A percentile compares a stretch with the other conserved stretches of the same genome.
phyloP scores from a whole-genome alignment of 2,888 invertebrate genomes.

The Arge pagana region DNA sequence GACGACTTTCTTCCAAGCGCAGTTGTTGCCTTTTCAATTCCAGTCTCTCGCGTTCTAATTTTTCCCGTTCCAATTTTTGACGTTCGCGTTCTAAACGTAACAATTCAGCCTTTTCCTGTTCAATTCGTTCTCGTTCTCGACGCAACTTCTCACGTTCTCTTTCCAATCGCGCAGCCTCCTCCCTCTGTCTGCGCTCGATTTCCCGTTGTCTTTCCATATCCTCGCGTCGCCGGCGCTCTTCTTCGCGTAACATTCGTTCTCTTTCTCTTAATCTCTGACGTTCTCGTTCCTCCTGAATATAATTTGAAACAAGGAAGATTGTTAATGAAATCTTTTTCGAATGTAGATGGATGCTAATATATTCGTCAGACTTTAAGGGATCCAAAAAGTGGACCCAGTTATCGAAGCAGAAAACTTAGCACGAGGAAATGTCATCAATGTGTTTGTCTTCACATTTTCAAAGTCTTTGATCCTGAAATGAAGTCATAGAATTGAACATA shows the following conservation, averaged over 20 bases:
- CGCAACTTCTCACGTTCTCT: constrained; percentile 81
- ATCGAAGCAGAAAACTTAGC: no score
- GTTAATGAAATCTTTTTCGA: no score
- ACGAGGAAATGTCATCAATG: no score
- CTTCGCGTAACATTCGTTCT: constrained; percentile 77
- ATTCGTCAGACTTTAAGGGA: no score
- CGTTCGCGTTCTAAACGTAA: constrained; percentile 83
- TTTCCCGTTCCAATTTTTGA: constrained; percentile 75
- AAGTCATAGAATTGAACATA: no score
- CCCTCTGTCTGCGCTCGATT: constrained; percentile 80
- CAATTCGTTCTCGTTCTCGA: constrained; percentile 84
- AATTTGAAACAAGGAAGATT: constrained; percentile 26
- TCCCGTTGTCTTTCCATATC: constrained; percentile 79
- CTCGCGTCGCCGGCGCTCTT: constrained; percentile 79
- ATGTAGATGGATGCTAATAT: no score
- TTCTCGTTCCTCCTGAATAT: constrained; percentile 76
- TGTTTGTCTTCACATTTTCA: no score
- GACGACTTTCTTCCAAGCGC: constrained; percentile 52
- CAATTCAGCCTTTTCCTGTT: constrained; percentile 85
- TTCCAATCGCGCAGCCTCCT: constrained; percentile 81
- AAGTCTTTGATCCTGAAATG: no score
- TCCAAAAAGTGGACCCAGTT: no score
- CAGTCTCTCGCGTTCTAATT: constrained; percentile 77
- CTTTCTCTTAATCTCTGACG: constrained; percentile 76
- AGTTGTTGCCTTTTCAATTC: constrained; percentile 82